A percentile compares a stretch with the other conserved stretches of the same genome.
phyloP scores from a whole-genome alignment of 2,888 invertebrate genomes.

The Nomada ruficornis region DNA sequence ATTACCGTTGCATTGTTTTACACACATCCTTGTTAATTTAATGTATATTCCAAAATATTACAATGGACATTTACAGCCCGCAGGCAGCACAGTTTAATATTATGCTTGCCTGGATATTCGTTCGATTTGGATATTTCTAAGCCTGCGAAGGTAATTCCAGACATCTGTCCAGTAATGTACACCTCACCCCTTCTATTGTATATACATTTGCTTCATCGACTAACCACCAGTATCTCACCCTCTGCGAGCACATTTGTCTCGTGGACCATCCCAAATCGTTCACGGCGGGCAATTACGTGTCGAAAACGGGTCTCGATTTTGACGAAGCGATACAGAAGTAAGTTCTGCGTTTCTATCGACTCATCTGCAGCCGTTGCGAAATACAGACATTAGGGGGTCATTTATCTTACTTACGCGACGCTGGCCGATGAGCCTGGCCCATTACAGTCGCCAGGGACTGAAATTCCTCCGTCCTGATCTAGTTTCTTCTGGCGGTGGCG shows the following conservation, averaged over 20 bases:
- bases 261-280: too few relatives aligned
- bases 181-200: too few relatives aligned
- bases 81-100: neutral
- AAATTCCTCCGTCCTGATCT: constrained; percentile 76
- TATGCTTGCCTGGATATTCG: too few relatives aligned
- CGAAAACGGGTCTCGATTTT: constrained; percentile 41
- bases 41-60: neutral
- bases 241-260: too few relatives aligned
- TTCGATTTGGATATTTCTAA: too few relatives aligned
- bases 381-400: constrained; percentile 78
- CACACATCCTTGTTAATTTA: neutral
- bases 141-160: too few relatives aligned
- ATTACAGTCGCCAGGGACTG: constrained; percentile 75
- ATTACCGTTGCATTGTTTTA: constrained; percentile 20
- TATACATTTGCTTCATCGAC: too few relatives aligned
- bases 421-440: constrained; percentile 77
- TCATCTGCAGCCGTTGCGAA: constrained; percentile 71
- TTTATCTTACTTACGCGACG: constrained; percentile 80
- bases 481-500: constrained; percentile 65
- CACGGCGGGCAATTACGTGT: neutral
- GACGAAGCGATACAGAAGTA: constrained; percentile 51
- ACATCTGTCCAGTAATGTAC: too few relatives aligned
- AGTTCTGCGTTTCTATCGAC: constrained; percentile 58
- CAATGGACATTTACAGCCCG: neutral
- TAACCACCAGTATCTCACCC: too few relatives aligned